A percentile compares a stretch with the other conserved stretches of the same genome.
phyloP scores from a whole-genome alignment of 92 coral and sea anemone genomes.

The Porites lobata region DNA sequence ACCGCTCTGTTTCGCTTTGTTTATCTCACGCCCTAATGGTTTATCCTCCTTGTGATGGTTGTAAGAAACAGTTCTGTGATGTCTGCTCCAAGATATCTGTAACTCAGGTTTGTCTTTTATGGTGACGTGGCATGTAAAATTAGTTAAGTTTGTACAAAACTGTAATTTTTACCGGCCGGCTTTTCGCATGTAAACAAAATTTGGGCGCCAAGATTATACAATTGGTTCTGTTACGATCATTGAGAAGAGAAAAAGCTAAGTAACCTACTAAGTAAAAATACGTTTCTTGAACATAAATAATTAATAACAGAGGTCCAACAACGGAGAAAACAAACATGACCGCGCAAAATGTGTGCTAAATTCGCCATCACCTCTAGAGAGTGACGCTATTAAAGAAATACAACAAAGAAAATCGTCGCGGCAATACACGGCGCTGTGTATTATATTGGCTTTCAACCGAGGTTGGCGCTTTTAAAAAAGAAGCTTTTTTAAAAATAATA shows the following conservation, averaged over 20 bases:
- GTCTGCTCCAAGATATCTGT: constrained; percentile 77
- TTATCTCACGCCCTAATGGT: constrained; percentile 73
- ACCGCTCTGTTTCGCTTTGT: constrained; percentile 80
- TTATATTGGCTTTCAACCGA: too few relatives aligned
- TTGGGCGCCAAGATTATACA: not conserved
- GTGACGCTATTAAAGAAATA: too few relatives aligned
- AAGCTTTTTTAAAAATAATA: too few relatives aligned
- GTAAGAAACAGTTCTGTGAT: constrained; percentile 81
- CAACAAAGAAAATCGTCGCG: too few relatives aligned
- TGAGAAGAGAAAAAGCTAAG: not conserved
- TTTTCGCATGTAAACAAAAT: not conserved
- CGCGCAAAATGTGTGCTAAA: too few relatives aligned
- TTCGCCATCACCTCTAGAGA: too few relatives aligned
- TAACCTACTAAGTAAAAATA: not conserved
- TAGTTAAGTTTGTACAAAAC: not conserved
- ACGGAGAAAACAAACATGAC: too few relatives aligned
- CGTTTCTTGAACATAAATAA: not conserved
- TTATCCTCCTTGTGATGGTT: constrained; percentile 79
- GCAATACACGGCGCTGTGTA: too few relatives aligned
- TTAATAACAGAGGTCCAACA: not conserved
- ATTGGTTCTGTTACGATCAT: too few relatives aligned
- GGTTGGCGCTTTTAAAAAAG: too few relatives aligned
- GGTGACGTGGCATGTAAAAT: constrained; percentile 1
- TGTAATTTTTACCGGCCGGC: not conserved
- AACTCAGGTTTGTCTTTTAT: constrained; percentile 55